These are phyloP conservation scores for Acholoe squamosa DNA, from an alignment of 2,888 invertebrate species.

Conservation along the genomic window DNA sequence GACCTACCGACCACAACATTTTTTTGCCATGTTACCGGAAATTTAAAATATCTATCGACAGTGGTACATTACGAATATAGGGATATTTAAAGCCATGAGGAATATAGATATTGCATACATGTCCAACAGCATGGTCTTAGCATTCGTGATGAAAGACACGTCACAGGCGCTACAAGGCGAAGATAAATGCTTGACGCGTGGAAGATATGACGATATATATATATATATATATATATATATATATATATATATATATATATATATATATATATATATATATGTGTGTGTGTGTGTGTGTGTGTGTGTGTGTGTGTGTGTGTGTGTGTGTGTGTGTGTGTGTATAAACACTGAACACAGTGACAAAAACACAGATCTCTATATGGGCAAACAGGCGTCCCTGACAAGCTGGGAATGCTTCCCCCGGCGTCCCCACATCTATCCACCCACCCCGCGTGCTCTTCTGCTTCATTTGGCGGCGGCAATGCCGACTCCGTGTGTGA, in stretches of 20 bases:
- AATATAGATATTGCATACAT: too few relatives aligned
- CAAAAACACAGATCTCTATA: neutral
- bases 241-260: slow-evolving; percentile 63
- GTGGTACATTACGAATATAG: too few relatives aligned
- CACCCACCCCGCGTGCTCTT: slow-evolving; percentile 9
- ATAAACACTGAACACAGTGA: neutral
- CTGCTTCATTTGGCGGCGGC: neutral
- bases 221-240: slow-evolving; percentile 43
- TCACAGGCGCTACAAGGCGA: too few relatives aligned
- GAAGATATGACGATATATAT: neutral
- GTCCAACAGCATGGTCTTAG: too few relatives aligned
- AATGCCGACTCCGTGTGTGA: slow-evolving; percentile 23
- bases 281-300: too few relatives aligned
- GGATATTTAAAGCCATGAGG: too few relatives aligned
- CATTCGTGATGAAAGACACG: too few relatives aligned
- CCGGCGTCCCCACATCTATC: neutral
- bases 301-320: neutral
- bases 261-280: slow-evolving; percentile 49
- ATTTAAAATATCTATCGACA: too few relatives aligned
- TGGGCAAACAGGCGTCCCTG: neutral
- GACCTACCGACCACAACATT: too few relatives aligned
- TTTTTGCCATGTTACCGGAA: too few relatives aligned
- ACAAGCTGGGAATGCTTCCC: neutral
- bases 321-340: neutral
- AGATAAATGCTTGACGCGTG: too few relatives aligned